These are phyloP conservation scores for Hirundo rustica DNA, from an alignment of 2,797 vertebrate genomes.

Conservation along the genomic window DNA sequence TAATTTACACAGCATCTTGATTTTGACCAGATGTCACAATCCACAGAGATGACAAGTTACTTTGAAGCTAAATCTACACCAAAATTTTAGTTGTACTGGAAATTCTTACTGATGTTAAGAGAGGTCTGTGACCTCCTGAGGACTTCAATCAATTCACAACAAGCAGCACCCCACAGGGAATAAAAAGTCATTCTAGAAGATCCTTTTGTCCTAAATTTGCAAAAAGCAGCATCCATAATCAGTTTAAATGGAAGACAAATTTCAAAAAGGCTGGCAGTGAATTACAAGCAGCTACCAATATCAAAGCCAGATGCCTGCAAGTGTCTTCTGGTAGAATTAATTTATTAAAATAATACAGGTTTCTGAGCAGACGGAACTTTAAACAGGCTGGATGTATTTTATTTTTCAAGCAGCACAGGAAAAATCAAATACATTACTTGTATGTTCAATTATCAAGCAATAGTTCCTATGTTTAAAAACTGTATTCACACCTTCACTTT, in stretches of 20 bases:
- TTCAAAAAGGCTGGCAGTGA: neutral
- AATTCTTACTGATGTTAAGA: neutral
- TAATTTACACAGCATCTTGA: neutral
- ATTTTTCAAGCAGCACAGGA: slow-evolving; percentile 43
- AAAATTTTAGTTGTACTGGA: neutral
- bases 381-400: slow-evolving; percentile 8
- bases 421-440: neutral
- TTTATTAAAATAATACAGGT: slow-evolving; percentile 5
- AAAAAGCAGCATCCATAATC: neutral
- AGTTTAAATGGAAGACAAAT: neutral
- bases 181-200: neutral
- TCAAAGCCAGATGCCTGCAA: neutral
- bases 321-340: neutral
- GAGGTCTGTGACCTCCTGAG: neutral
- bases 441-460: neutral
- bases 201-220: neutral
- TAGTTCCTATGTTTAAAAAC: neutral
- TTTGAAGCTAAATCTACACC: neutral
- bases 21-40: neutral
- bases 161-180: neutral
- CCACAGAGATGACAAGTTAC: neutral
- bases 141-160: neutral
- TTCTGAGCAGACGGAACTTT: neutral
- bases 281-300: neutral
- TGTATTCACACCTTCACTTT: neutral